Conservation (phyloP, 1,140 invertebrate species). For the Aleiodes sp. region DNA sequence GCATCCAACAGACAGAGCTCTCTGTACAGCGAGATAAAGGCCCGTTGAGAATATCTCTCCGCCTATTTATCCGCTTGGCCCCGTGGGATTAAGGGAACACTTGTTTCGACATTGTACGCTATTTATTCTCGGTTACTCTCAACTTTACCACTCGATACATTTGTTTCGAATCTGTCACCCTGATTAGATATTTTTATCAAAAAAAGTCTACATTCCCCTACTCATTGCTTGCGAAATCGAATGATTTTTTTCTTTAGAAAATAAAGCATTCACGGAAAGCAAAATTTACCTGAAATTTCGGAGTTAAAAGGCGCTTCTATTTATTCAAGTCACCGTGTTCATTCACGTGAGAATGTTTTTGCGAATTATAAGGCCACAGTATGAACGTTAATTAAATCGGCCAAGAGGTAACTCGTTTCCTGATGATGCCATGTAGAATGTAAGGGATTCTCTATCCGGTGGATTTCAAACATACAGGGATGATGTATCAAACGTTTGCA, state of each 20-base stretch:
- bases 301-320: not conserved
- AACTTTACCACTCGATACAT: not conserved
- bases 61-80: conserved; percentile 1
- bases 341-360: not conserved
- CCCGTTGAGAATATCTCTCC: conserved; percentile 10
- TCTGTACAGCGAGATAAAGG: not conserved
- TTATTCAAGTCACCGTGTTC: not conserved
- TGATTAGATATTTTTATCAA: conserved; percentile 7
- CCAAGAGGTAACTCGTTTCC: not conserved
- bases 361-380: not conserved
- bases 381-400: conserved; percentile 1
- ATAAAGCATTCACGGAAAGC: not conserved
- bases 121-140: conserved; percentile 2
- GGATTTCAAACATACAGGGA: conserved; percentile 4
- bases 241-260: too few species aligned
- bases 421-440: not conserved
- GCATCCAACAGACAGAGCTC: not conserved
- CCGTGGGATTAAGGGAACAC: conserved; percentile 5
- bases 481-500: conserved; percentile 24
- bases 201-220: too few species aligned
- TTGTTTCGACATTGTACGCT: not conserved
- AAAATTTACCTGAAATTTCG: not conserved
- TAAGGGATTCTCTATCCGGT: not conserved
- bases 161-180: not conserved
- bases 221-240: too few species aligned